Percentiles rank a stretch among this genome's conserved stretches.
Conservation (phyloP, 2,888 invertebrate species). For the Ennomos quercinarius region DNA sequence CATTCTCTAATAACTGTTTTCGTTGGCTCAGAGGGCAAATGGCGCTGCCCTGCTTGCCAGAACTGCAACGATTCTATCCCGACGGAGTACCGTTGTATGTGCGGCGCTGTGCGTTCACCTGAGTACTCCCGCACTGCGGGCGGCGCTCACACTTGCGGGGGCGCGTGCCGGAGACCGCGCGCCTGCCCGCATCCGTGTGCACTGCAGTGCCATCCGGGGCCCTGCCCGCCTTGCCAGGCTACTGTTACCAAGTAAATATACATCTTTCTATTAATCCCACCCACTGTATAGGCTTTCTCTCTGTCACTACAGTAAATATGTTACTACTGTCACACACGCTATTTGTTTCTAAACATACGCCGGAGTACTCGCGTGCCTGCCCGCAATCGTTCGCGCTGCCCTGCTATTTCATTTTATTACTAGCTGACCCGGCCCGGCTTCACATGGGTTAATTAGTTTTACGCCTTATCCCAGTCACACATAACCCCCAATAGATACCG, state of each 20-base stretch:
- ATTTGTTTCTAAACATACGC: background rate
- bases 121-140: slow-evolving; percentile 88
- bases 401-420: too few species aligned
- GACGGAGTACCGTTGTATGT: slow-evolving; percentile 94
- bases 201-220: slow-evolving; percentile 96
- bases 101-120: slow-evolving; percentile 92
- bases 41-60: slow-evolving; percentile 99
- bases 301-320: background rate
- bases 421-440: too few species aligned
- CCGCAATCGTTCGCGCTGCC: too few species aligned
- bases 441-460: too few species aligned
- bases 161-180: slow-evolving; percentile 89
- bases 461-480: too few species aligned
- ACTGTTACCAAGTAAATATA: slow-evolving; percentile 86
- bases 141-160: slow-evolving; percentile 96
- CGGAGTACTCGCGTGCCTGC: too few species aligned
- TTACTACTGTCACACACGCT: background rate
- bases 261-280: too few species aligned
- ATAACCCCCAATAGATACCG: too few species aligned
- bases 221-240: slow-evolving; percentile 95
- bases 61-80: slow-evolving; percentile 91
- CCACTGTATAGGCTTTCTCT: too few species aligned
- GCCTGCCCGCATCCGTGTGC: slow-evolving; percentile 89
- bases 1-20: too few species aligned
- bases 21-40: slow-evolving; percentile 87